These are phyloP conservation scores for Ptychodera flava DNA, from an alignment of 35 echinoderm and acorn worm genomes.

Conservation along the genomic window DNA sequence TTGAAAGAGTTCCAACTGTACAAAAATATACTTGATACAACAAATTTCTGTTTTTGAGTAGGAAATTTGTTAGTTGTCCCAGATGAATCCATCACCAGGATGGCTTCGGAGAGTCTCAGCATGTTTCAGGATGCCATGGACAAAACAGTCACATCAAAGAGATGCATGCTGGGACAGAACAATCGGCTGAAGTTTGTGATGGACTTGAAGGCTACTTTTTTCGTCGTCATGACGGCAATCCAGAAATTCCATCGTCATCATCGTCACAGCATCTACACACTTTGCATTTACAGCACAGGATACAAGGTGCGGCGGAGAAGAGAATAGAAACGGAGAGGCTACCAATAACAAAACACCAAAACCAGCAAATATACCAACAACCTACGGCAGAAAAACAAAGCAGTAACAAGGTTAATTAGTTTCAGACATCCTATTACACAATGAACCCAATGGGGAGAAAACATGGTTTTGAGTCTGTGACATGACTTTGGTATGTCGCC, in stretches of 20 bases:
- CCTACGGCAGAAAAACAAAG: conserved; percentile 34
- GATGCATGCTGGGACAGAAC: too few relatives aligned
- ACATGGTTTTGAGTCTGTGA: neutral
- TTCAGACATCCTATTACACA: neutral
- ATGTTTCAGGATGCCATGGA: too few relatives aligned
- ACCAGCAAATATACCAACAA: conserved; percentile 96
- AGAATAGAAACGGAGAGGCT: conserved; percentile 89
- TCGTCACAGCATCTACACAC: conserved; percentile 88
- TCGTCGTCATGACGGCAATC: neutral
- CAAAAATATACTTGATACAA: too few relatives aligned
- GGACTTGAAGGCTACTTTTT: too few relatives aligned
- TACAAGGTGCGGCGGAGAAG: conserved; percentile 84
- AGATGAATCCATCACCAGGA: too few relatives aligned
- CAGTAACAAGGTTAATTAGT: neutral
- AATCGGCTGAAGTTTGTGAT: too few relatives aligned
- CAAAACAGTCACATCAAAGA: too few relatives aligned
- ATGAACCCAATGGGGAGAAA: neutral
- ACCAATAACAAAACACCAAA: conserved; percentile 89
- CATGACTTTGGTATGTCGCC: neutral
- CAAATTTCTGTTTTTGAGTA: too few relatives aligned
- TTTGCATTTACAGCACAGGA: conserved; percentile 99
- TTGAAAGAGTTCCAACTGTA: too few relatives aligned
- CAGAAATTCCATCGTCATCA: conserved; percentile 34
- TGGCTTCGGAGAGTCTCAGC: too few relatives aligned
- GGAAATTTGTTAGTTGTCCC: too few relatives aligned